phyloP scores from a whole-genome alignment of 2,888 invertebrate species.

The Volucella inflata region DNA sequence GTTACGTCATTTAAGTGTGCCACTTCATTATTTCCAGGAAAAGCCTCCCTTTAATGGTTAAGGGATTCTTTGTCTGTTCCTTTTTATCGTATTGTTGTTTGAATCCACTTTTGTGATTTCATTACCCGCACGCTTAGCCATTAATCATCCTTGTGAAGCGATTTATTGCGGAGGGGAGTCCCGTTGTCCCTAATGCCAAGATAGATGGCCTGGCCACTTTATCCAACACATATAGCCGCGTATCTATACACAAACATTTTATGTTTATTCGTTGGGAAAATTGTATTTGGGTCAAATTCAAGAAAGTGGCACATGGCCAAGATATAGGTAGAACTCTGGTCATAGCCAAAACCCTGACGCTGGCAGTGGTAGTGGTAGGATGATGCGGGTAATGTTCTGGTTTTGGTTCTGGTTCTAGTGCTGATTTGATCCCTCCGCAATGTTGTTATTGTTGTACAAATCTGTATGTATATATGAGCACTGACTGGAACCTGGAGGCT shows the following conservation, averaged over 20 bases:
- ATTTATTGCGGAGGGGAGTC: conserved; percentile 9
- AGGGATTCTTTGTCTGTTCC: neutral
- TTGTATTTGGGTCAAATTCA: conserved; percentile 69
- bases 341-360: conserved; percentile 24
- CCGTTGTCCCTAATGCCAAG: conserved; percentile 43
- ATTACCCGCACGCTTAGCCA: conserved; percentile 20
- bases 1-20: too few species aligned
- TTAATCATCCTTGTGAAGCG: conserved; percentile 48
- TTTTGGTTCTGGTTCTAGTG: neutral
- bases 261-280: conserved; percentile 33
- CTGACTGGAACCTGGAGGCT: conserved; percentile 17
- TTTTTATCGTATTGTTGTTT: neutral
- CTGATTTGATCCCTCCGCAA: conserved; percentile 31
- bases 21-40: conserved; percentile 24
- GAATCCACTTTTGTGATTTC: conserved; percentile 25
- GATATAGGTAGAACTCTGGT: conserved; percentile 22
- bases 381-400: too few species aligned
- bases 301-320: conserved; percentile 64
- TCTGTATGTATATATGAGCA: conserved; percentile 11
- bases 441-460: conserved; percentile 27
- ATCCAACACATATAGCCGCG: conserved; percentile 23
- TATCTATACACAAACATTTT: neutral
- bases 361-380: too few species aligned
- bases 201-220: conserved; percentile 42
- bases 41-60: conserved; percentile 1